Evolutionary conservation across 1,140 invertebrate genomes (phyloP), one percentile per base, ranked within the genome.

Genomic region (Eriocheir sinensis): DNA sequence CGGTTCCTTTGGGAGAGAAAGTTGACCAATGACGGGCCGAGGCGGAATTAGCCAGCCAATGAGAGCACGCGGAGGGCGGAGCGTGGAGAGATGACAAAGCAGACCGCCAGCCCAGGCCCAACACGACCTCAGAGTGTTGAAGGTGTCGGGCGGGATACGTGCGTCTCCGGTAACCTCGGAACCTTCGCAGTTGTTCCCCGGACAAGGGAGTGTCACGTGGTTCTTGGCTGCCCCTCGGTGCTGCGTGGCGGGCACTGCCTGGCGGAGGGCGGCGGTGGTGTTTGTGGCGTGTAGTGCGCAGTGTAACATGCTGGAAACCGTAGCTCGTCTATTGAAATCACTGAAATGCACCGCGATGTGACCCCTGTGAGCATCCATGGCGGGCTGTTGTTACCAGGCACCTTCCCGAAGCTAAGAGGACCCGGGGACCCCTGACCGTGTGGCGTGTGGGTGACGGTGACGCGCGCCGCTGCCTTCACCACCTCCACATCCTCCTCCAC

Each of bases 321-420:
- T 40, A 9, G 34, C 41, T 48, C 85, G 60, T 79, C 93, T 32
- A 90, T 94, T 94, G 93, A 94, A 94, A 89, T 94, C 93, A 94
- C 93, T 94, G 93, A 38, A 89, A 94, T 94, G 93, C 83, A 81
- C 86, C 53, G 93, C 60, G 41, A 94, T 94, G 93, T 94, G 88
- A 94, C 93, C 93, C 93, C 30, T 36, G 40, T 88, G 44, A 41
- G 80, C 80, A 17, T 89, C 36, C 53, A 89, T 81, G 93, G 85
- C 86, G 53, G 88, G 41, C n/a, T 36, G 60, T 32, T 81, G 6
- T 36, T 32, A 36, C 85, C 86, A 30, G 86, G 88, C n/a, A 34
- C 88, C 40, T 72, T 48, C 27, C 48, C 36, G 30, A 60, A 89
- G n/a, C 48, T 92, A 81, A 92, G 40, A 85, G 40, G 21, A 0